These are phyloP conservation scores for Malurus splendens DNA, from an alignment of 2,797 vertebrate genomes.

Conservation along the genomic window DNA sequence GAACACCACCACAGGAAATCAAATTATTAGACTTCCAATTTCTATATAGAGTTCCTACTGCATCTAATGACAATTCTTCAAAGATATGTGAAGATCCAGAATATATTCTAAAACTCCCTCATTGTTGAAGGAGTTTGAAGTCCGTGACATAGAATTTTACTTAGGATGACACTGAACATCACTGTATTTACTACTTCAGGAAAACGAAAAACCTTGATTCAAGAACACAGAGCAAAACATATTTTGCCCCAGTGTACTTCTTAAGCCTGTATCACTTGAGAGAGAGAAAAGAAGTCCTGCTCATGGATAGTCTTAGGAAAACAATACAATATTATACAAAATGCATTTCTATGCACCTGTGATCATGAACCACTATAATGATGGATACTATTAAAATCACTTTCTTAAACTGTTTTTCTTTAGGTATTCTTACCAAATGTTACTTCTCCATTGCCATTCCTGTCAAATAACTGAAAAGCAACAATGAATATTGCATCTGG, in stretches of 20 bases:
- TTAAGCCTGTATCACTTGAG: not conserved
- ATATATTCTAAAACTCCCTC: not conserved
- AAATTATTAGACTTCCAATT: not conserved
- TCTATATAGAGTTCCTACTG: not conserved
- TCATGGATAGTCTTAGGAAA: conserved; percentile 18
- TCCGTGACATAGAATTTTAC: not conserved
- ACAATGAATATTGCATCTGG: conserved; percentile 96
- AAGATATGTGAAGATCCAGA: not conserved
- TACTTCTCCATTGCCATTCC: conserved; percentile 89
- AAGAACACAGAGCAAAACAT: not conserved
- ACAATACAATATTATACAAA: not conserved
- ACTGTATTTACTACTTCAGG: not conserved
- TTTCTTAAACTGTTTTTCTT: conserved; percentile 45
- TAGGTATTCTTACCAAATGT: conserved; percentile 85
- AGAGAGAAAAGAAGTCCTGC: not conserved
- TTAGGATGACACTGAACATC: not conserved
- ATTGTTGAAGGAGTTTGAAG: not conserved
- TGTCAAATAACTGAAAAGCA: conserved; percentile 98
- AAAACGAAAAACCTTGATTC: conserved; percentile 12
- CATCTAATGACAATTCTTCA: not conserved
- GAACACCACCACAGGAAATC: not conserved
- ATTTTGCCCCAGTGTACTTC: not conserved
- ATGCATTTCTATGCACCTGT: not conserved
- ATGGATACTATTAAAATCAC: not conserved
- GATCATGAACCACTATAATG: not conserved